Base-by-base conservation (phyloP, 2,797 vertebrate species). In the Ibycter americanus region DNA sequence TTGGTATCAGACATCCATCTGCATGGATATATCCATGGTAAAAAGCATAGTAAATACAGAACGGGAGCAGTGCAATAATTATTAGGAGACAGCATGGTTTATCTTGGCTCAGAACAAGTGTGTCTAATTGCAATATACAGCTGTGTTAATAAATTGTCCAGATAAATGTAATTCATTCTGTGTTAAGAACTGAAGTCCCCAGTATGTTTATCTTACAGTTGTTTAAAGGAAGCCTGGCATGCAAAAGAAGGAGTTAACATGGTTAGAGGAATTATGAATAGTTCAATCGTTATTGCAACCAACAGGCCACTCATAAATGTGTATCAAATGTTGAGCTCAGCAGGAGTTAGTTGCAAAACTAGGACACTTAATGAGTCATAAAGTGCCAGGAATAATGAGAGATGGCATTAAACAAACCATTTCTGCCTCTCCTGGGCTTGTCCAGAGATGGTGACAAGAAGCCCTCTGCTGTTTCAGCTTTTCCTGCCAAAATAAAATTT, bases 271-370 rank as follows among this genome's bases (percentile, higher is more conserved):
- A 62, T 94, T 96, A 96, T 65, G 83, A 87, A 90, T 94, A 92
- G 92, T 90, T 87, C 83, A 71, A 66, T 93, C 29, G 19, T 90
- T 95, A 91, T 73, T 89, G 71, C 81, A 93, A 47, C 80, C 91
- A 95, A 62, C 65, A 87, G 91, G 66, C 90, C 94, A 93, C 80
- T 66, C 80, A 94, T 97, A 94, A 97, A 96, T 88, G 70, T 94
- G 78, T 92, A 96, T 96, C 83, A 93, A 94, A 91, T 94, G 81
- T 87, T 92, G 88, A 97, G 93, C 91, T 97, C 95, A 96, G 97
- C 95, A 94, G 93, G 91, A 97, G 90, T 83, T 92, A 87, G 93
- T 92, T 93, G 87, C 85, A 94, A 95, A 97, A 94, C 90, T 93
- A 87, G 91, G 93, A 95, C 91, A 90, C 66, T 94, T 96, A 96